Conservation (phyloP, 2,797 vertebrate genomes). For the Apogon hyalosoma region DNA sequence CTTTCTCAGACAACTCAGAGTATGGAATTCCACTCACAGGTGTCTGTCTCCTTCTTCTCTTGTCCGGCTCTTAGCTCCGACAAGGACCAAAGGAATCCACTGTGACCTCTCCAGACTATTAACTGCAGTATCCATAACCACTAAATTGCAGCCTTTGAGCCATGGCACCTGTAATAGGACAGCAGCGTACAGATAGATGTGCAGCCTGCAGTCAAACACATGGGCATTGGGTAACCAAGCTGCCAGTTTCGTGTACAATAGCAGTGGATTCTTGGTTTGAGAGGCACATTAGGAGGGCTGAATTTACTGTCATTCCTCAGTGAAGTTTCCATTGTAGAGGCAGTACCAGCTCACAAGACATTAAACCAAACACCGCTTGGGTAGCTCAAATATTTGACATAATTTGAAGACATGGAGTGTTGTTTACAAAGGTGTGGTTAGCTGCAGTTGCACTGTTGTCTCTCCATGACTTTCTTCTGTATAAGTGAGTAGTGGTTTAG, state of each 20-base stretch:
- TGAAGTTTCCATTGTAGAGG: conserved; percentile 38
- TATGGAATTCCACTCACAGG: conserved; percentile 62
- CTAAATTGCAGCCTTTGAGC: conserved; percentile 49
- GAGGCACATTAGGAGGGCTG: conserved; percentile 30
- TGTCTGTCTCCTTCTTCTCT: conserved; percentile 39
- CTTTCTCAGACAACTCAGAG: conserved; percentile 45
- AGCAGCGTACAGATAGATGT: conserved; percentile 44
- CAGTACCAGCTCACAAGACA: conserved; percentile 30
- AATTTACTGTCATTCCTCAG: conserved; percentile 34
- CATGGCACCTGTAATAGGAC: conserved; percentile 43
- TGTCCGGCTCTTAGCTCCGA: conserved; percentile 14
- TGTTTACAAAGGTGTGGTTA: conserved; percentile 39
- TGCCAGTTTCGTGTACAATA: conserved; percentile 19
- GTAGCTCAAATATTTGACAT: conserved; percentile 60
- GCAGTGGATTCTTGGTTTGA: conserved; percentile 19
- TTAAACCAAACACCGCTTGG: conserved; percentile 43
- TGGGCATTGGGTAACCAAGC: conserved; percentile 16
- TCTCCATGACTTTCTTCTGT: conserved; percentile 34
- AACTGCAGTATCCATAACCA: conserved; percentile 47
- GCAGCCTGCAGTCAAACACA: conserved; percentile 42
- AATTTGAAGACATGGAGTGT: conserved; percentile 14
- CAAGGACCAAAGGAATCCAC: conserved; percentile 36
- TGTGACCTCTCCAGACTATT: conserved; percentile 37
- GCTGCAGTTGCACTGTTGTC: conserved; percentile 24
- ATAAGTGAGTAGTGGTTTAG: conserved; percentile 38